phyloP scores from a whole-genome alignment of 2,113 vertebrate species.

The Hippolais icterina region DNA sequence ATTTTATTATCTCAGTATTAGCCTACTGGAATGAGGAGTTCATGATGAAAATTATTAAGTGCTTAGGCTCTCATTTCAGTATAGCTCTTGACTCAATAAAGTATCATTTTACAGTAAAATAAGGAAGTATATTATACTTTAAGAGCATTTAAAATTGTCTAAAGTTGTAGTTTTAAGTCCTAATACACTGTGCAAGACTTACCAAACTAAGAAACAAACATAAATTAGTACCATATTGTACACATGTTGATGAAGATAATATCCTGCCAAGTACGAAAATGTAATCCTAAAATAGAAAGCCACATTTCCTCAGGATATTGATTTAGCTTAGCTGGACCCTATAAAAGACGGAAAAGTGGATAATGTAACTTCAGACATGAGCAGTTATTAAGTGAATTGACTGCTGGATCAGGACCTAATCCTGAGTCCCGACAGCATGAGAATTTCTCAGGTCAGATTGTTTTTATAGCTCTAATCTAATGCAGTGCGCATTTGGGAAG shows the following conservation, averaged over 20 bases:
- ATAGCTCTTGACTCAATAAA: background rate
- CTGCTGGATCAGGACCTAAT: background rate
- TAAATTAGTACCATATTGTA: slow-evolving; percentile 67
- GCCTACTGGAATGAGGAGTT: background rate
- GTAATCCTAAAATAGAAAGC: slow-evolving; percentile 67
- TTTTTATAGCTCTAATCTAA: slow-evolving; percentile 20
- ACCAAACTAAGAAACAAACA: slow-evolving; percentile 29
- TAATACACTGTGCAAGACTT: slow-evolving; percentile 44
- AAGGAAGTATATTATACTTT: background rate
- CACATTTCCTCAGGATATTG: slow-evolving; percentile 63
- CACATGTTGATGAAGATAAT: slow-evolving; percentile 51
- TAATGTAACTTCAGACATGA: slow-evolving; percentile 43
- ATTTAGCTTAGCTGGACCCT: slow-evolving; percentile 30
- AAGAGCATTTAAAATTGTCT: slow-evolving; percentile 41
- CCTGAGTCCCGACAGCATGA: background rate
- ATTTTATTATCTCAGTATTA: slow-evolving; percentile 6
- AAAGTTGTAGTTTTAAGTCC: slow-evolving; percentile 46
- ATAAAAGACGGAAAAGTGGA: slow-evolving; percentile 12
- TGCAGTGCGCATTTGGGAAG: background rate
- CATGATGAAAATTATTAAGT: background rate
- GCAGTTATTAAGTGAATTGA: slow-evolving; percentile 29
- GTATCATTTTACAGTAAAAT: slow-evolving; percentile 37
- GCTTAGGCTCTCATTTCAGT: slow-evolving; percentile 6
- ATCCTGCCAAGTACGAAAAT: slow-evolving; percentile 62
- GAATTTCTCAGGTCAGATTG: background rate